phyloP scores from a whole-genome alignment of 2,113 vertebrate genomes.

The Cacatua alba region DNA sequence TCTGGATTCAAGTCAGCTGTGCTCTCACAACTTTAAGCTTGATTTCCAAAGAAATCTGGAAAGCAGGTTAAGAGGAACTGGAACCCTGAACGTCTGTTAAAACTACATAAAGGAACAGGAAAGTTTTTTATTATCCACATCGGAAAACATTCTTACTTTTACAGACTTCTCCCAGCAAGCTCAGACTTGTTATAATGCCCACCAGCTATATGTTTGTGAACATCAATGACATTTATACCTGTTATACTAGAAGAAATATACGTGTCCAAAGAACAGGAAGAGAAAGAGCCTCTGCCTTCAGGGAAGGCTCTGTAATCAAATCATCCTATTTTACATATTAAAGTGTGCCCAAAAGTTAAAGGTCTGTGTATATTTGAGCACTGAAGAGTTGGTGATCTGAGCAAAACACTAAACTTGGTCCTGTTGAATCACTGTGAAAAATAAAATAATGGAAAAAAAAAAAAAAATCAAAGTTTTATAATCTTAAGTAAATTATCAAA shows the following conservation, averaged over 20 bases:
- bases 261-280: background rate
- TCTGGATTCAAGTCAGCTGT: background rate
- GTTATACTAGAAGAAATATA: background rate
- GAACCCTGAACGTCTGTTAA: background rate
- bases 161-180: conserved; percentile 39
- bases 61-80: conserved; percentile 27
- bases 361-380: background rate
- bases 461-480: background rate
- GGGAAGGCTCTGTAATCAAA: background rate
- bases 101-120: background rate
- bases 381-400: background rate
- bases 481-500: background rate
- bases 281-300: background rate
- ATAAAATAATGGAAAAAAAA: background rate
- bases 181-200: conserved; percentile 5
- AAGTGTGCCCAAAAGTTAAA: background rate
- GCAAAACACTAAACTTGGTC: background rate
- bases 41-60: conserved; percentile 10
- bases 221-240: conserved; percentile 14
- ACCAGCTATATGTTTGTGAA: background rate
- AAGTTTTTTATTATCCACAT: conserved; percentile 29
- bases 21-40: background rate
- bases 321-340: background rate
- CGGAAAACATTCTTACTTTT: conserved; percentile 37
- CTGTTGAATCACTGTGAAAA: background rate